phyloP scores from a whole-genome alignment of 2,113 vertebrate genomes.

The Sorex araneus region DNA sequence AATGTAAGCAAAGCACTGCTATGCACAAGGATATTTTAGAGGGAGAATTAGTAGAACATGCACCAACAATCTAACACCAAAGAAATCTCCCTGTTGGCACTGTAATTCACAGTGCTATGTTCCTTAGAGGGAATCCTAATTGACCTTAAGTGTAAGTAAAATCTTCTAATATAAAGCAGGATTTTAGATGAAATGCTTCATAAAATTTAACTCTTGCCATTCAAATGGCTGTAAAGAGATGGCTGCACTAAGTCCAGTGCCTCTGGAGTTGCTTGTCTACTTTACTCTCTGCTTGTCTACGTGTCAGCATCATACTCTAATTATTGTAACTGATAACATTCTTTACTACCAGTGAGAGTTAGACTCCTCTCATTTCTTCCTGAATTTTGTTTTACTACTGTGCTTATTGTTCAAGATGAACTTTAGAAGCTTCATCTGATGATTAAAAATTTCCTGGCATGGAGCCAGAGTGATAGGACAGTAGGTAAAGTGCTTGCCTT shows the following conservation, averaged over 20 bases:
- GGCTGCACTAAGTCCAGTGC: background rate
- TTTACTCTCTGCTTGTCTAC: background rate
- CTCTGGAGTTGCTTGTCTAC: background rate
- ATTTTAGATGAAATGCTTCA: slow-evolving; percentile 17
- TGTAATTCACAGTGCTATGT: background rate
- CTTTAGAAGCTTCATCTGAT: background rate
- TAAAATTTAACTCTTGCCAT: background rate
- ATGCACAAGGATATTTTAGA: background rate
- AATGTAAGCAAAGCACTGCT: slow-evolving; percentile 10
- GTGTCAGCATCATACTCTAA: background rate
- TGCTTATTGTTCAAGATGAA: slow-evolving; percentile 24
- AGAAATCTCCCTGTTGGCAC: background rate
- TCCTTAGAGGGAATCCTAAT: slow-evolving; percentile 1
- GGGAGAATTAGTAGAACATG: background rate
- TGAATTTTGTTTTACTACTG: background rate
- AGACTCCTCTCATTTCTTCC: background rate
- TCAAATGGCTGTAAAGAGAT: background rate
- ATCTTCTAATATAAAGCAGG: background rate
- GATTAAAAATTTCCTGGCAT: slow-evolving; percentile 20
- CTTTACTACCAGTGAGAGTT: background rate
- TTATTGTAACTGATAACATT: slow-evolving; percentile 7
- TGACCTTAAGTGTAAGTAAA: background rate
- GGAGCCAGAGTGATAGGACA: no score
- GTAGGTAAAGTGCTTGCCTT: no score
- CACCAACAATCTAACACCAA: background rate